These are phyloP conservation scores for Sinelater perroti DNA, from an alignment of 2,888 invertebrate species.

Conservation along the genomic window DNA sequence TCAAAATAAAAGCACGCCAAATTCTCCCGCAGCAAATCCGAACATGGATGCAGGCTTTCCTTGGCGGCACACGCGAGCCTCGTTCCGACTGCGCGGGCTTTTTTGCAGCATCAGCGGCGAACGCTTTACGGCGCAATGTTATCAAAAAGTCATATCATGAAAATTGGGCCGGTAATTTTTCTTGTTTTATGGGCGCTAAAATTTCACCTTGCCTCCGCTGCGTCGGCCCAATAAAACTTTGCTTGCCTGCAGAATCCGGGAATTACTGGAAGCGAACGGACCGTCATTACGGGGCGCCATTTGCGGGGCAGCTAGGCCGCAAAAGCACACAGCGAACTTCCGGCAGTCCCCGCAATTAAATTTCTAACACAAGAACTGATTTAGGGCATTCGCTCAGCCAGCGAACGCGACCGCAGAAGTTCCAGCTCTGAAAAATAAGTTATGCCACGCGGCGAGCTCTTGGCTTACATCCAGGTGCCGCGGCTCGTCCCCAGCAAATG, in stretches of 20 bases:
- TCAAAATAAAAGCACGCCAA: constrained; percentile 13
- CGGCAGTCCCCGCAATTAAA: constrained; percentile 19
- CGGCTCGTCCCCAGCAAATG: constrained; percentile 2
- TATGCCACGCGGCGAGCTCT: constrained; percentile 3
- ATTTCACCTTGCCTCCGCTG: constrained; percentile 2
- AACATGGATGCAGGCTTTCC: constrained; percentile 10
- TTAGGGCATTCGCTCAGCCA: constrained; percentile 23
- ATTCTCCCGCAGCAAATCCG: not conserved
- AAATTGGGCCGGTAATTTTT: constrained; percentile 16
- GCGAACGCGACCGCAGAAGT: constrained; percentile 17
- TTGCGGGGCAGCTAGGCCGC: not conserved
- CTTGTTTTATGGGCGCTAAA: constrained; percentile 13
- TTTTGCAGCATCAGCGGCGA: constrained; percentile 12
- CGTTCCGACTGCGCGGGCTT: too few species aligned
- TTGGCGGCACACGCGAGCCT: constrained; percentile 1
- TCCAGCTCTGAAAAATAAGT: constrained; percentile 17
- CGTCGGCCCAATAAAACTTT: not conserved
- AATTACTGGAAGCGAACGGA: too few species aligned
- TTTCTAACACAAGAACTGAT: constrained; percentile 25
- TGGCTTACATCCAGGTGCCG: constrained; percentile 20
- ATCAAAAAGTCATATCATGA: constrained; percentile 20
- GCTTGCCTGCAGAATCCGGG: too few species aligned
- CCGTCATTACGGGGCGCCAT: too few species aligned
- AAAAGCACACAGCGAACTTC: constrained; percentile 18
- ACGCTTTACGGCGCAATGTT: constrained; percentile 9